Percentiles rank a stretch among this genome's conserved stretches.
These are phyloP conservation scores for Gila robusta DNA, from an alignment of 2,797 vertebrate genomes.

Conservation along the genomic window DNA sequence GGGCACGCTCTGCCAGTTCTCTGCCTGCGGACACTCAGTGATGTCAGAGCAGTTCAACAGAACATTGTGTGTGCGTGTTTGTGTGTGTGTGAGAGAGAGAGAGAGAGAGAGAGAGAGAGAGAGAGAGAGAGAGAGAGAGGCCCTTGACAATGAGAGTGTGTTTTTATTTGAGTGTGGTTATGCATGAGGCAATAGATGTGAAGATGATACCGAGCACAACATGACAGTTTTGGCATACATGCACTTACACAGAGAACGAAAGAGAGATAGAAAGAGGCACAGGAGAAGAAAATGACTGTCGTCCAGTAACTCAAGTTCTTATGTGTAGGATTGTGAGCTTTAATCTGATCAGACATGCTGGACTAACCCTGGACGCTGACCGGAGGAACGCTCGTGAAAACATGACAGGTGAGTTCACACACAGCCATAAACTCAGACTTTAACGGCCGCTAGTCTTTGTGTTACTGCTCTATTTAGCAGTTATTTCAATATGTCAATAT, in stretches of 20 bases:
- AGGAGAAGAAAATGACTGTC: constrained; percentile 16
- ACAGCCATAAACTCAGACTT: neutral
- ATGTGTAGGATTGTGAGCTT: constrained; percentile 1
- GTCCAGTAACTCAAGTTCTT: neutral
- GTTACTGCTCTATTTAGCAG: neutral
- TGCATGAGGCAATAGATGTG: constrained; percentile 30
- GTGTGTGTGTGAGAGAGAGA: neutral
- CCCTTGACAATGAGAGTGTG: constrained; percentile 65
- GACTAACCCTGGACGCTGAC: constrained; percentile 52
- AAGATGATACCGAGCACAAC: constrained; percentile 65
- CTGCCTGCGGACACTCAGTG: constrained; percentile 73
- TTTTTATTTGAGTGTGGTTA: constrained; percentile 10
- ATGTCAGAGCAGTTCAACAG: constrained; percentile 73
- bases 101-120: neutral
- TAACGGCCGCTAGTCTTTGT: neutral
- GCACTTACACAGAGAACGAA: constrained; percentile 29
- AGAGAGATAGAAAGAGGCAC: constrained; percentile 33
- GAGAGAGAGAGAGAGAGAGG: constrained; percentile 33
- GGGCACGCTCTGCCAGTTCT: constrained; percentile 76
- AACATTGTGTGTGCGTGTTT: constrained; percentile 54
- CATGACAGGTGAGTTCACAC: constrained; percentile 80
- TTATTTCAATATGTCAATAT: neutral
- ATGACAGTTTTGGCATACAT: constrained; percentile 59
- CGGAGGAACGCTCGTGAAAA: constrained; percentile 69
- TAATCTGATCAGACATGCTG: constrained; percentile 34